Conservation (phyloP, 2,113 vertebrate species). For the Noctilio leporinus region DNA sequence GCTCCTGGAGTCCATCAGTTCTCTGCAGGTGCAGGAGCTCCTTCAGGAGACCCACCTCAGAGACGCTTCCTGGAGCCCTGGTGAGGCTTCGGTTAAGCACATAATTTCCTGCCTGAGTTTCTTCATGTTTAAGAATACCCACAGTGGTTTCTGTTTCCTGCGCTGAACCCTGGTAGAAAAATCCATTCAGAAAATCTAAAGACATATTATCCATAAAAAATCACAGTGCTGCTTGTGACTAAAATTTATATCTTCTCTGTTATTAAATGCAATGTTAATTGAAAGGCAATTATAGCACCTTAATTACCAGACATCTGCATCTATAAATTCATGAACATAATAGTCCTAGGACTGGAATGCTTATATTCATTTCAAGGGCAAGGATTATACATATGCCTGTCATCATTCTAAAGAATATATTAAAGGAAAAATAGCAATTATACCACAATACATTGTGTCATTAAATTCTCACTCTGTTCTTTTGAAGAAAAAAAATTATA, state of each 20-base stretch:
- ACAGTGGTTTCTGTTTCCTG: neutral
- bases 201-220: neutral
- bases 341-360: neutral
- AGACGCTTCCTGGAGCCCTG: neutral
- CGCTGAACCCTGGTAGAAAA: neutral
- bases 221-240: neutral
- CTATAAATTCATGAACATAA: neutral
- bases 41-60: neutral
- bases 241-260: neutral
- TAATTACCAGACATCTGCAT: neutral
- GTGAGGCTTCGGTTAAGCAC: neutral
- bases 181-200: neutral
- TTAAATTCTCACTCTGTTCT: neutral
- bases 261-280: conserved; percentile 19
- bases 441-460: neutral
- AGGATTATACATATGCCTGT: neutral
- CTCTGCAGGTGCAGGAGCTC: neutral
- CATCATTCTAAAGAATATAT: neutral
- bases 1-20: neutral
- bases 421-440: neutral
- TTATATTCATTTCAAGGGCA: neutral
- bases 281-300: neutral
- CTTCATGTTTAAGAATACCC: neutral
- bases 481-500: neutral
- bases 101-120: neutral